Evolutionary conservation across 2,797 vertebrate species (phyloP).

Genomic region (Gymnocypris eckloni): DNA sequence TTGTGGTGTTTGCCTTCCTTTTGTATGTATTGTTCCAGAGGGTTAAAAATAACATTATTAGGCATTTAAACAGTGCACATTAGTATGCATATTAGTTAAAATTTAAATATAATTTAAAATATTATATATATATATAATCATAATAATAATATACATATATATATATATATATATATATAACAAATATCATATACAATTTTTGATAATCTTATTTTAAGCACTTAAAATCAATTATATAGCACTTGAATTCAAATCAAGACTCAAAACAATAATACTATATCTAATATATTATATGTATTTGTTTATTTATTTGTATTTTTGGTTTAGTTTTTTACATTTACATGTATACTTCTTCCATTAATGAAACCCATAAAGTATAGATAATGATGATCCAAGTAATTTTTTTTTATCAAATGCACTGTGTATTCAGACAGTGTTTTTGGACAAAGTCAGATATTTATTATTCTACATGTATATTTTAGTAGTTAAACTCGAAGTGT

Average conservation of each 20-base stretch:
- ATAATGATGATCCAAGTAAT: too few species aligned
- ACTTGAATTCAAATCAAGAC: not conserved
- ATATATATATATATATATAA: too few species aligned
- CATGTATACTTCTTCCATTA: too few species aligned
- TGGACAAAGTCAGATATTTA: not conserved
- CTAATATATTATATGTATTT: too few species aligned
- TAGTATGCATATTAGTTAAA: not conserved
- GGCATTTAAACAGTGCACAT: not conserved
- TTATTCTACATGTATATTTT: not conserved
- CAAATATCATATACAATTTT: not conserved
- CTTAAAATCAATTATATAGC: not conserved
- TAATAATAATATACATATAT: too few species aligned
- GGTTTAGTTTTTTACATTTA: too few species aligned
- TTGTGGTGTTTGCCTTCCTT: not conserved
- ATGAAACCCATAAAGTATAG: too few species aligned
- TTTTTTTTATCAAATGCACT: not conserved
- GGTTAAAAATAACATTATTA: not conserved
- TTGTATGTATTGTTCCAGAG: constrained; percentile 6
- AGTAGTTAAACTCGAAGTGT: not conserved
- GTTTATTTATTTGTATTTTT: too few species aligned
- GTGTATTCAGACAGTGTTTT: not conserved
- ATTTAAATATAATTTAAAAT: not conserved
- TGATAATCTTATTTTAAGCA: not conserved
- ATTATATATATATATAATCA: too few species aligned
- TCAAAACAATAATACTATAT: not conserved